Base-by-base conservation (phyloP, 37 sponge, comb jelly and placozoan genomes). In the Crambe crambe region DNA sequence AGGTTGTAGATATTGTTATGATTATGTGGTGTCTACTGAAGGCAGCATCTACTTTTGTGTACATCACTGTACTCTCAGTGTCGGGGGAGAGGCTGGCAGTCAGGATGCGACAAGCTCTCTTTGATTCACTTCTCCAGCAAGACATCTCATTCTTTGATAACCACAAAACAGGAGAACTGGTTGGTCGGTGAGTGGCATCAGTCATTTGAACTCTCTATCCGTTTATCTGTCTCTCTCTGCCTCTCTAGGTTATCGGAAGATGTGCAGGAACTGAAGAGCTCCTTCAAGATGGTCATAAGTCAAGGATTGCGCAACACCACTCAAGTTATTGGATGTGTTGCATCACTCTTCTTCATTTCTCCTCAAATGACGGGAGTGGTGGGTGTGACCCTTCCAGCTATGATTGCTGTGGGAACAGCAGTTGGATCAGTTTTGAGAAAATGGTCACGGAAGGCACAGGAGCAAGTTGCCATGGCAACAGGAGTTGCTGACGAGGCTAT, bases 181-280 rank as follows among this genome's bases (percentile, higher is more conserved):
- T 97, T 4, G 93, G 87, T 92, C 89, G 96, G 96, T 95, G 32
- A 65, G 39, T 26, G 21, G 40, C 58, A 62, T 10, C 2, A 25
- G 1, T 36, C 42, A 36, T 61, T 61, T 29, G 15, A 65, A 44
- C 42, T 54, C 41, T 47, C 40, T 32, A 56, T 22, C 63, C 15
- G 17, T 35, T 58, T 29, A 36, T 57, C 20, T 69, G 41, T 34
- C 22, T 8, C 37, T 10, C n/a, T 35, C 59, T 26, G 25, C 62
- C 41, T 26, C 37, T 57, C 59, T 22, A 88, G 97, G 59, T 58
- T 97, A 37, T 86, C 94, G 32, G 87, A 83, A 30, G 97, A 97
- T 78, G 90, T 97, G 20, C 97, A 97, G 58, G 97, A 97, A 27
- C 89, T 97, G 59, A 97, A 97, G 82, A 97, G 97, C 80, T 89